Percentiles rank a stretch among this genome's conserved stretches.
Evolutionary conservation across 2,113 vertebrate genomes (phyloP).

Genomic region (Bucco capensis): DNA sequence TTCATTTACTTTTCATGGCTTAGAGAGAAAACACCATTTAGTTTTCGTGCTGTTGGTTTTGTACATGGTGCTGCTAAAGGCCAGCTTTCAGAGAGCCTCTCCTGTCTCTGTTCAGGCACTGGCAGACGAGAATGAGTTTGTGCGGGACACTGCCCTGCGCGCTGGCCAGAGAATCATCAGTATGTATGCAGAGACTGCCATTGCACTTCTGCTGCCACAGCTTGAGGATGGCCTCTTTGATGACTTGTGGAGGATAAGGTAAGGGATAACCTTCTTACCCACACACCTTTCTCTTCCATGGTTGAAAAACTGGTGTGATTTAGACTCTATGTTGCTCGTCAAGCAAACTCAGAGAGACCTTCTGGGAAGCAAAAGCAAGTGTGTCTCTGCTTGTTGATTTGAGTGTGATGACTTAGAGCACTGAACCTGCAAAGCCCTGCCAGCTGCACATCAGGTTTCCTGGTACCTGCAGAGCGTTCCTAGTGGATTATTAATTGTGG

Average conservation of each 20-base stretch:
- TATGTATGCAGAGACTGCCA: slow-evolving; percentile 96
- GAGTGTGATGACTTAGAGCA: background rate
- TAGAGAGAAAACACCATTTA: background rate
- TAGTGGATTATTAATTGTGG: background rate
- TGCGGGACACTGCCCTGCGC: slow-evolving; percentile 91
- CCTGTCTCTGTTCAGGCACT: slow-evolving; percentile 79
- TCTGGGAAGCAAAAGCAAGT: background rate
- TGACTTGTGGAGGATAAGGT: slow-evolving; percentile 98
- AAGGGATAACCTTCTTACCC: background rate
- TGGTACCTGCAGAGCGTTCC: background rate
- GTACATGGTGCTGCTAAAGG: background rate
- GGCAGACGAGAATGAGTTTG: slow-evolving; percentile 97
- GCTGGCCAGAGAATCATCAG: slow-evolving; percentile 95
- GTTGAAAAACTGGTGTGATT: background rate
- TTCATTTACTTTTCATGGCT: background rate
- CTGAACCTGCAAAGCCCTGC: background rate
- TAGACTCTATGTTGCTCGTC: background rate
- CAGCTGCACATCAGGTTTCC: background rate
- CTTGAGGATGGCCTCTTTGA: slow-evolving; percentile 98
- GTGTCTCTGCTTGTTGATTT: background rate
- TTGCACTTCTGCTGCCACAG: slow-evolving; percentile 90
- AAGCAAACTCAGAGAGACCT: background rate
- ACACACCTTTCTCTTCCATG: background rate
- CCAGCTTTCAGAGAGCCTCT: background rate
- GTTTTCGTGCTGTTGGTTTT: background rate